Percentiles rank a stretch among this genome's conserved stretches.
Evolutionary conservation across 2,113 vertebrate species (phyloP).

Genomic region (Seriola quinqueradiata): DNA sequence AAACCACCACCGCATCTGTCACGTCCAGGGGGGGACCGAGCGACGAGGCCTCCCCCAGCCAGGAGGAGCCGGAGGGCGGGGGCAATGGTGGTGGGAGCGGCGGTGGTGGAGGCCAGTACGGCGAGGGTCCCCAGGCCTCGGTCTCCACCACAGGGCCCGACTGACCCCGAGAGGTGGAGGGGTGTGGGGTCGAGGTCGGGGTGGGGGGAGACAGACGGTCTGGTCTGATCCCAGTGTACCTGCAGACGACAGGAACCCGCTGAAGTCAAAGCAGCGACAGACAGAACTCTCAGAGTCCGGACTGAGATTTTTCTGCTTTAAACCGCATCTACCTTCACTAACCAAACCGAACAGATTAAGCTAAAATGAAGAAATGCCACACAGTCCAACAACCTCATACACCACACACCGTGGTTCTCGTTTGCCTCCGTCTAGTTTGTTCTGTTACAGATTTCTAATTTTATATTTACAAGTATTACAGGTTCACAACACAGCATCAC

Average conservation of each 20-base stretch:
- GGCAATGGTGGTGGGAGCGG: conserved; percentile 62
- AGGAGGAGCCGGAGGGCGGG: conserved; percentile 87
- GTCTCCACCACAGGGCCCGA: conserved; percentile 97
- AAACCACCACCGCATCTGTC: conserved; percentile 90
- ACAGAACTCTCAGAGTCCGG: conserved; percentile 67
- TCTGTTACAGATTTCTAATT: conserved; percentile 79
- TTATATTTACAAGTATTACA: conserved; percentile 75
- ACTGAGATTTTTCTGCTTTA: conserved; percentile 82
- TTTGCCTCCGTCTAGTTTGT: conserved; percentile 41
- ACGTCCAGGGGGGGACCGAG: conserved; percentile 91
- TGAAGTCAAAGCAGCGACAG: conserved; percentile 39
- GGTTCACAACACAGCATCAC: conserved; percentile 73
- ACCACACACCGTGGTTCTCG: conserved; percentile 67
- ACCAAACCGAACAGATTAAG: conserved; percentile 78
- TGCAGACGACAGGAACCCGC: conserved; percentile 25
- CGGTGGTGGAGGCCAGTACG: conserved; percentile 62
- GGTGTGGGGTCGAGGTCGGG: not conserved
- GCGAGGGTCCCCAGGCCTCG: conserved; percentile 91
- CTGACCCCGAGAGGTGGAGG: conserved; percentile 76
- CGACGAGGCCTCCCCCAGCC: conserved; percentile 91
- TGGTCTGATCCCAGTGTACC: conserved; percentile 25
- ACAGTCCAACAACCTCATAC: conserved; percentile 83
- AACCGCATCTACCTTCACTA: conserved; percentile 88
- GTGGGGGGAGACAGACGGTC: not conserved
- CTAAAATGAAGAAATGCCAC: conserved; percentile 82